Conservation (phyloP, 2,113 vertebrate species). For the Alces alces region DNA sequence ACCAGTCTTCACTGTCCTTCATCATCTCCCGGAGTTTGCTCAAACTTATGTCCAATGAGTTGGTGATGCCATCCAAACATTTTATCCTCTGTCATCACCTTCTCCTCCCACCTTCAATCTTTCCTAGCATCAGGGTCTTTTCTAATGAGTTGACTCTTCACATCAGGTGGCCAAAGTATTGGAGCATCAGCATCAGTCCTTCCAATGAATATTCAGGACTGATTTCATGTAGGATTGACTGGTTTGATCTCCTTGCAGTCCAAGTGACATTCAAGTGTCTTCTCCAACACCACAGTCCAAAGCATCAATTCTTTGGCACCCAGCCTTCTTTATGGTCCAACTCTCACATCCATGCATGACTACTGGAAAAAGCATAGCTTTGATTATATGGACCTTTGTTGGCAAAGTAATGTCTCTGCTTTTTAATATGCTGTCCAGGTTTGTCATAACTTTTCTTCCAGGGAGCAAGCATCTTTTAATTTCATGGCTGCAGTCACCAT, state of each 20-base stretch:
- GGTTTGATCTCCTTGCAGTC: neutral
- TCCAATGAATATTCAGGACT: neutral
- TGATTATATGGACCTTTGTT: neutral
- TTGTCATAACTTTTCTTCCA: neutral
- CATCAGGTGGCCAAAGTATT: neutral
- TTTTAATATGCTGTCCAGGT: neutral
- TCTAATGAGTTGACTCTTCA: neutral
- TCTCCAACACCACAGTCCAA: neutral
- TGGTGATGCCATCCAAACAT: neutral
- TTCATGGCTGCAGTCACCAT: neutral
- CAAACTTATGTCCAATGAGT: neutral
- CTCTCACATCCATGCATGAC: neutral
- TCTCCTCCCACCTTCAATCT: neutral
- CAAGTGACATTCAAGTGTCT: neutral
- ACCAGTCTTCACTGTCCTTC: neutral
- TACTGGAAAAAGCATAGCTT: neutral
- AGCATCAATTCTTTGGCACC: neutral
- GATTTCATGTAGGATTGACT: neutral
- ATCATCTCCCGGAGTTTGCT: neutral
- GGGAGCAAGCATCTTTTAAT: neutral
- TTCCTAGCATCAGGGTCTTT: neutral
- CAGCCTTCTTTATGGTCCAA: neutral
- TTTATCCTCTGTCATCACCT: neutral
- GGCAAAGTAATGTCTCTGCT: neutral
- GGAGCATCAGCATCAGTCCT: neutral